These are phyloP conservation scores for Xestia rhomboidea DNA, from an alignment of 2,888 invertebrate genomes.

Conservation along the genomic window DNA sequence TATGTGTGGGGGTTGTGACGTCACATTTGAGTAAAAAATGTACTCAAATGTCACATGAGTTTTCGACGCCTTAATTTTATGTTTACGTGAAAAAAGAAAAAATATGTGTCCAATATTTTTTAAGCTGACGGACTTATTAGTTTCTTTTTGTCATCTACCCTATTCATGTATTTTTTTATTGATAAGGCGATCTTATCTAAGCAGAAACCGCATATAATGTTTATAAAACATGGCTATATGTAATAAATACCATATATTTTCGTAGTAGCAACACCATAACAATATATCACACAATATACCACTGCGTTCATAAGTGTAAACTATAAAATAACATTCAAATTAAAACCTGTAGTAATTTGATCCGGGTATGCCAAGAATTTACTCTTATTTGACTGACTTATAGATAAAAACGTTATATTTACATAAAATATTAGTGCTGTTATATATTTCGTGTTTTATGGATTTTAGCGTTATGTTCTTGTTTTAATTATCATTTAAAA, in stretches of 20 bases:
- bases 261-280: constrained; percentile 54
- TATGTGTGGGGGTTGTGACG: too few species aligned
- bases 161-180: neutral
- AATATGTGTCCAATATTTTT: too few species aligned
- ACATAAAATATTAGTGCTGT: constrained; percentile 60
- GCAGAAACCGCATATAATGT: neutral
- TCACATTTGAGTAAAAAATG: too few species aligned
- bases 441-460: constrained; percentile 39
- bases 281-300: constrained; percentile 49
- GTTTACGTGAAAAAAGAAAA: too few species aligned
- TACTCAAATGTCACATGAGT: too few species aligned
- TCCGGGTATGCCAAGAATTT: constrained; percentile 63
- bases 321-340: constrained; percentile 56
- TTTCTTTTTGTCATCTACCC: too few species aligned
- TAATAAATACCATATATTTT: constrained; percentile 43
- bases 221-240: constrained; percentile 19
- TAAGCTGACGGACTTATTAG: too few species aligned
- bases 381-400: constrained; percentile 57
- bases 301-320: constrained; percentile 37
- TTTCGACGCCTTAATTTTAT: too few species aligned
- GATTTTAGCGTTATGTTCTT: constrained; percentile 36
- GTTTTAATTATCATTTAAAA: constrained; percentile 50
- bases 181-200: constrained; percentile 20
- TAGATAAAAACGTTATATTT: constrained; percentile 54
- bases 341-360: constrained; percentile 65